phyloP scores from a whole-genome alignment of 2,888 invertebrate genomes.

The Diarsia dahlii region DNA sequence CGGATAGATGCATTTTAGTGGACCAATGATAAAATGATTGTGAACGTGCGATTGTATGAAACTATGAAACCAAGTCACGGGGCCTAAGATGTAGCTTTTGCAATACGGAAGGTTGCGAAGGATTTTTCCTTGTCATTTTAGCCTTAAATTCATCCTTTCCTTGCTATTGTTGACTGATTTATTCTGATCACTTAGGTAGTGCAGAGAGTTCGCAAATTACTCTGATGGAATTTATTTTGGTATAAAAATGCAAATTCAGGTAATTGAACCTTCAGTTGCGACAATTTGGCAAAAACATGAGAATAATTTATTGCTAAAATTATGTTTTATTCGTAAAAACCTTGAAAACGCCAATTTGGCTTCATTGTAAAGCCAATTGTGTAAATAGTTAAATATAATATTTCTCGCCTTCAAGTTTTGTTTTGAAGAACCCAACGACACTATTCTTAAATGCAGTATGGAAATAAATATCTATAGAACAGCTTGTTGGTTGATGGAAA shows the following conservation, averaged over 20 bases:
- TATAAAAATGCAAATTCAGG: neutral
- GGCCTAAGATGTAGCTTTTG: conserved; percentile 35
- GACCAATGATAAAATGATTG: conserved; percentile 50
- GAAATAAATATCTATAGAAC: conserved; percentile 42
- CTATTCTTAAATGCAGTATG: conserved; percentile 27
- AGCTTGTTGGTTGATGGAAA: conserved; percentile 50
- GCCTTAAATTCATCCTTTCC: neutral
- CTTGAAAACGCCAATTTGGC: conserved; percentile 30
- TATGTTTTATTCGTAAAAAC: conserved; percentile 28
- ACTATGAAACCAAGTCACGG: conserved; percentile 53
- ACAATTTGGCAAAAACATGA: neutral
- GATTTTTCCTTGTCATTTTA: conserved; percentile 16
- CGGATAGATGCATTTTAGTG: conserved; percentile 55
- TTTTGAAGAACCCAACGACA: neutral
- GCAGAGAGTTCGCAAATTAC: neutral
- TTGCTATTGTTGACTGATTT: conserved; percentile 2
- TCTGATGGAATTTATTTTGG: neutral
- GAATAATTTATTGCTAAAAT: conserved; percentile 5
- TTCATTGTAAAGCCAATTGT: conserved; percentile 50
- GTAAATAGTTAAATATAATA: conserved; percentile 38
- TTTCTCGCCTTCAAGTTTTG: conserved; percentile 5
- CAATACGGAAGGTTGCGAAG: conserved; percentile 29
- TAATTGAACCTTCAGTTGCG: neutral
- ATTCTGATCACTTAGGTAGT: neutral
- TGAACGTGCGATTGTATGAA: conserved; percentile 59